A percentile compares a stretch with the other conserved stretches of the same genome.
phyloP scores from a whole-genome alignment of 2,888 invertebrate species.

The Luperina testacea region DNA sequence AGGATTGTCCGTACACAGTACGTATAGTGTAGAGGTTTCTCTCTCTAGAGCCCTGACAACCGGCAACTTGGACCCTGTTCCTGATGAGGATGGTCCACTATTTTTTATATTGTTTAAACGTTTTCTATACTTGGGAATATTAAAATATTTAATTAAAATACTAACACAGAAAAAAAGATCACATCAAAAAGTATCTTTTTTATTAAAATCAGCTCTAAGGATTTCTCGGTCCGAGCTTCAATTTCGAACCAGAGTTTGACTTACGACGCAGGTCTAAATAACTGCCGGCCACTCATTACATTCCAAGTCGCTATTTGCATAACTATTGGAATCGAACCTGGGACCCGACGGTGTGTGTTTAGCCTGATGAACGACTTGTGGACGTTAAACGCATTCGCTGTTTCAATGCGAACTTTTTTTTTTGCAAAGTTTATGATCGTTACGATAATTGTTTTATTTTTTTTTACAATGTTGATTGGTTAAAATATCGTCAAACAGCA shows the following conservation, averaged over 20 bases:
- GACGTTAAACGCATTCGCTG: conserved; percentile 83
- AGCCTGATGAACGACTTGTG: conserved; percentile 85
- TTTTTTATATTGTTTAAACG: neutral
- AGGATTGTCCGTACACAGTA: neutral
- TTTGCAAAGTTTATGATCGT: conserved; percentile 51
- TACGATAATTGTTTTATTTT: conserved; percentile 11
- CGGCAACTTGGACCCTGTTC: neutral
- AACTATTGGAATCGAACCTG: conserved; percentile 89
- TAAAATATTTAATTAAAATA: neutral
- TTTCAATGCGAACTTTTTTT: conserved; percentile 70
- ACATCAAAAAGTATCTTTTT: neutral
- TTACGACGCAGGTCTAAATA: conserved; percentile 89
- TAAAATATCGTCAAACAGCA: neutral
- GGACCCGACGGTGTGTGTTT: conserved; percentile 86
- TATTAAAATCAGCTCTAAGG: conserved; percentile 68
- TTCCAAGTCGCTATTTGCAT: conserved; percentile 88
- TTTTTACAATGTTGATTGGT: neutral
- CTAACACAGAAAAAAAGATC: neutral
- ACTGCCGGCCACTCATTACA: conserved; percentile 89
- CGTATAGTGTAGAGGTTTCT: neutral
- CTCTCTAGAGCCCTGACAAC: neutral
- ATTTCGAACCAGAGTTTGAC: conserved; percentile 86
- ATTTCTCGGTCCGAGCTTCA: conserved; percentile 70
- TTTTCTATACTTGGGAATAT: neutral
- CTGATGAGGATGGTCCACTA: neutral